A percentile compares a stretch with the other conserved stretches of the same genome.
Conservation (phyloP, 2,113 vertebrate genomes). For the Micromys minutus region DNA sequence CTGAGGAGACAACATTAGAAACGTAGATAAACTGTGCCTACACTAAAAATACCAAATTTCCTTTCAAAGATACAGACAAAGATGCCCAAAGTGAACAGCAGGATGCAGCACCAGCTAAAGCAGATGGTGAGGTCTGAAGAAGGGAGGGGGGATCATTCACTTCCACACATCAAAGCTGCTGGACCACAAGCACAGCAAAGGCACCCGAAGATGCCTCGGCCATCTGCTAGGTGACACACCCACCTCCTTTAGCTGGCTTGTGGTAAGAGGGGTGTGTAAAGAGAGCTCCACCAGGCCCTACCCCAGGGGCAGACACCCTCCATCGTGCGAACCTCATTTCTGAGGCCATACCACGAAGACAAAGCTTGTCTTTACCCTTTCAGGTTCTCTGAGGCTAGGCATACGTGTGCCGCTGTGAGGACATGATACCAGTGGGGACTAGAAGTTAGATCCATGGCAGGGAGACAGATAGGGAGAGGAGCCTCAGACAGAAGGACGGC, state of each 20-base stretch:
- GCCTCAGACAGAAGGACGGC: not conserved
- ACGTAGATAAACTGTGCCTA: not conserved
- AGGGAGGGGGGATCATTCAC: not conserved
- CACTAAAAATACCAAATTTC: not conserved
- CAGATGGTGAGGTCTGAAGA: not conserved
- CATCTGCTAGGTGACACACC: not conserved
- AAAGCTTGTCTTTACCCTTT: not conserved
- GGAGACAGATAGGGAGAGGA: not conserved
- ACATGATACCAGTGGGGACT: not conserved
- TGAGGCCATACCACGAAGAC: not conserved
- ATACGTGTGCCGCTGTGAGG: too few relatives aligned
- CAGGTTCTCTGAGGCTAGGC: not conserved
- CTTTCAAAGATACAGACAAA: not conserved
- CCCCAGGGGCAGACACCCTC: not conserved
- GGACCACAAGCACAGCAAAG: not conserved
- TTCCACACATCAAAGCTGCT: not conserved
- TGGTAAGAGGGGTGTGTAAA: fast-evolving
- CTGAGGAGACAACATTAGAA: not conserved
- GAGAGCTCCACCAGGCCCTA: too few relatives aligned
- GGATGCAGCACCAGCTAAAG: not conserved
- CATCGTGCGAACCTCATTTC: not conserved
- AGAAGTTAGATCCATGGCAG: not conserved
- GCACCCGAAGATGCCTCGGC: too few relatives aligned
- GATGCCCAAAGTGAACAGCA: not conserved
- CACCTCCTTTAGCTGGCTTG: not conserved